These are phyloP conservation scores for Scaptomyza cyrtandrae DNA, from an alignment of 2,888 invertebrate species.

Conservation along the genomic window DNA sequence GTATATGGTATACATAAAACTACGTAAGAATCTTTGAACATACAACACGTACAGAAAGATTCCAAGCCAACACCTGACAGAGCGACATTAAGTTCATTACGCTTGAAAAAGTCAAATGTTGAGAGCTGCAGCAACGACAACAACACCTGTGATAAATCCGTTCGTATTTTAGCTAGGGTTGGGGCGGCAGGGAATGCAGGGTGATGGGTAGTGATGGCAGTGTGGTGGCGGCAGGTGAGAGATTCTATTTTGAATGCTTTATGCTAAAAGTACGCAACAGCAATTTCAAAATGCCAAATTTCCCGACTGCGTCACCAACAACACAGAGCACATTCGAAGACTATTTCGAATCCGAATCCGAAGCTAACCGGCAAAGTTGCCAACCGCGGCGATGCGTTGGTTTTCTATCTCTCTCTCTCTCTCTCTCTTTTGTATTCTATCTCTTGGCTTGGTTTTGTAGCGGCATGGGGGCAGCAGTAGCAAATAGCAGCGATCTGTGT, in stretches of 20 bases:
- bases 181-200: not conserved
- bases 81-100: slow-evolving; percentile 78
- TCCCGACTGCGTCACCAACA: slow-evolving; percentile 70
- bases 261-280: slow-evolving; percentile 58
- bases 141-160: slow-evolving; percentile 81
- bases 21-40: slow-evolving; percentile 33
- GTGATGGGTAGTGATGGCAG: not conserved
- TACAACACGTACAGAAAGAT: not conserved
- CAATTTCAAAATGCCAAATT: slow-evolving; percentile 72
- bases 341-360: slow-evolving; percentile 8
- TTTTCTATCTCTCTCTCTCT: not conserved
- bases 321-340: slow-evolving; percentile 14
- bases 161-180: slow-evolving; percentile 31
- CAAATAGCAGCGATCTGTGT: slow-evolving; percentile 45
- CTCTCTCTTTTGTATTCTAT: slow-evolving; percentile 10
- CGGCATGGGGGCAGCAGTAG: slow-evolving; percentile 47
- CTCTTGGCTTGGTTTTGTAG: slow-evolving; percentile 1
- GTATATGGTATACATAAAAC: slow-evolving; percentile 25
- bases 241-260: slow-evolving; percentile 67
- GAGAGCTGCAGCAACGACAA: slow-evolving; percentile 43
- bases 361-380: slow-evolving; percentile 55
- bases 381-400: slow-evolving; percentile 32
- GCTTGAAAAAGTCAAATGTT: slow-evolving; percentile 53
- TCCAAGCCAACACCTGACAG: slow-evolving; percentile 67
- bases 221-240: slow-evolving; percentile 64